phyloP scores from a whole-genome alignment of 2,797 vertebrate genomes.

The Chelidonichthys spinosus region DNA sequence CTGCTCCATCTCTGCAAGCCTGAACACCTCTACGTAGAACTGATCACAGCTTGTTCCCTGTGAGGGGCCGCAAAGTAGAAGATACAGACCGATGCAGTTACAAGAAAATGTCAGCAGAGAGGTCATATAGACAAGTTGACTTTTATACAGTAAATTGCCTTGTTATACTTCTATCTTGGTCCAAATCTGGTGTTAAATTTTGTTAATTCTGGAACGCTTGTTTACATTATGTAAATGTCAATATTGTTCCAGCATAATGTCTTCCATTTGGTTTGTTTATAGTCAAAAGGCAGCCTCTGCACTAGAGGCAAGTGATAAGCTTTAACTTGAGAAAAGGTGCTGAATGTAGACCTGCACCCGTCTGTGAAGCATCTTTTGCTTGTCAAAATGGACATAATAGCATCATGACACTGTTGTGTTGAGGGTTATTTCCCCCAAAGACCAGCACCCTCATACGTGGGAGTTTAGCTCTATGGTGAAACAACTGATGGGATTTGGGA shows the following conservation, averaged over 20 bases:
- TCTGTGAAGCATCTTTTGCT: not conserved
- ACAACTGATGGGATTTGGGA: slow-evolving; percentile 30
- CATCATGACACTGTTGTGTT: not conserved
- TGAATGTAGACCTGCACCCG: not conserved
- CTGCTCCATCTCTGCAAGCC: not conserved
- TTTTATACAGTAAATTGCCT: not conserved
- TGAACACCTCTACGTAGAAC: too few species aligned
- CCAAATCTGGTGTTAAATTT: not conserved
- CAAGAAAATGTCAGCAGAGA: not conserved
- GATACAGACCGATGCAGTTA: not conserved
- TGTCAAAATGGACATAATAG: too few species aligned
- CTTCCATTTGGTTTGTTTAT: too few species aligned
- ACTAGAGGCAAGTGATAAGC: not conserved
- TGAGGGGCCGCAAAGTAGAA: not conserved
- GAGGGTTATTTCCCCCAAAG: not conserved
- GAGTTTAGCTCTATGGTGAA: slow-evolving; percentile 2
- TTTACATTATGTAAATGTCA: too few species aligned
- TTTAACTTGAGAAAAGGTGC: not conserved
- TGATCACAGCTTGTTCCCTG: too few species aligned
- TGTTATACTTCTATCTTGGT: not conserved
- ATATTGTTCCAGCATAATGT: too few species aligned
- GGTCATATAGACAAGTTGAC: not conserved
- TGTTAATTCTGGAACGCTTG: too few species aligned
- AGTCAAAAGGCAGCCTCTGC: not conserved
- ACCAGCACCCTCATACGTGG: not conserved